Evolutionary conservation across 2,797 vertebrate genomes (phyloP).

Genomic region (Artibeus lituratus): DNA sequence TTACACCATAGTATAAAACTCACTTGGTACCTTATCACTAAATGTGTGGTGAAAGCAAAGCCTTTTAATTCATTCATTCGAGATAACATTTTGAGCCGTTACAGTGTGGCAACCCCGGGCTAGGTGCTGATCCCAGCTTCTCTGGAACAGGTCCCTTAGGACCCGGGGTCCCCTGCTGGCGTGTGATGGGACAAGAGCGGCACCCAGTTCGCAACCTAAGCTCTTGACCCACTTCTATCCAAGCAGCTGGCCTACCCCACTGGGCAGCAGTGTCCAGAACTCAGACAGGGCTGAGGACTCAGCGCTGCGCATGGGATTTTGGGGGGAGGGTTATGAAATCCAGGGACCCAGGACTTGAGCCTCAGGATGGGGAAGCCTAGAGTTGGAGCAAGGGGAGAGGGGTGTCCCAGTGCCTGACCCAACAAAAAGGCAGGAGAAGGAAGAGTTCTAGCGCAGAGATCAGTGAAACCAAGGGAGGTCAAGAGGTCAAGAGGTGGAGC

Average conservation of each 20-base stretch:
- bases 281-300: not conserved
- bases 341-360: not conserved
- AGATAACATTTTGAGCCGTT: not conserved
- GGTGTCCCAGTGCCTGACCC: not conserved
- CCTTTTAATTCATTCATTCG: not conserved
- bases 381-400: not conserved
- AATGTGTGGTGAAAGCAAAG: not conserved
- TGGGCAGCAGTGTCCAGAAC: not conserved
- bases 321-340: not conserved
- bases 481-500: not conserved
- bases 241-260: not conserved
- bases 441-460: not conserved
- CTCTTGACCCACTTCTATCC: not conserved
- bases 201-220: not conserved
- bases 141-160: not conserved
- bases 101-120: not conserved
- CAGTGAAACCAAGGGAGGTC: not conserved
- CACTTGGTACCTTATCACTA: not conserved
- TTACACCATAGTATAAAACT: slow-evolving; percentile 7
- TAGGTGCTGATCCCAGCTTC: not conserved
- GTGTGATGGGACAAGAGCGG: not conserved
- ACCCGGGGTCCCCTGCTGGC: not conserved
- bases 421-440: not conserved
- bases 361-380: not conserved
- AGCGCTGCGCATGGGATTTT: fast-evolving